Percentiles rank a stretch among this genome's conserved stretches.
phyloP scores from a whole-genome alignment of 2,888 invertebrate genomes.

The Eilema caniola region DNA sequence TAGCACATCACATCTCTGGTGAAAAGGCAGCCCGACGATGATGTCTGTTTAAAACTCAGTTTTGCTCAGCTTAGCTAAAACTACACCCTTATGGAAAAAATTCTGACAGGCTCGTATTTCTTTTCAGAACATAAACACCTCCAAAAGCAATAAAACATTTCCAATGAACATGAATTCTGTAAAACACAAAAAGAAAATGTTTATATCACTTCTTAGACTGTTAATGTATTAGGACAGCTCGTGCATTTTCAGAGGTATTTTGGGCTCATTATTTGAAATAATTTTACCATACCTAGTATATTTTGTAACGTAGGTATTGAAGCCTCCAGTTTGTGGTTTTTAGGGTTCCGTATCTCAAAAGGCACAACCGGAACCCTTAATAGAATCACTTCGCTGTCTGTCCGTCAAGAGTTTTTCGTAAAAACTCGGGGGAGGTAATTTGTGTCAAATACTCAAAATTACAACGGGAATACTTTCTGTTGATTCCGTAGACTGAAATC shows the following conservation, averaged over 20 bases:
- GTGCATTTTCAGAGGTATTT: constrained; percentile 37
- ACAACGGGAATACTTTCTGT: too few species aligned
- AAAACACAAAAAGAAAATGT: constrained; percentile 50
- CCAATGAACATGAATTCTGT: constrained; percentile 68
- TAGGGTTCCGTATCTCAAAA: too few species aligned
- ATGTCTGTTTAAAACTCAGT: too few species aligned
- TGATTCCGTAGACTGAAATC: too few species aligned
- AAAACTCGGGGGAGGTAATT: too few species aligned
- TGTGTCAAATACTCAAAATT: too few species aligned
- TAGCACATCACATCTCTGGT: too few species aligned
- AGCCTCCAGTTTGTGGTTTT: constrained; percentile 3
- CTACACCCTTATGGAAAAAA: constrained; percentile 25
- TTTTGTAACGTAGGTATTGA: constrained; percentile 18
- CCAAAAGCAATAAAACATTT: constrained; percentile 64
- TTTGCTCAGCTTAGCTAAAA: neutral
- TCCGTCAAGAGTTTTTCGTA: too few species aligned
- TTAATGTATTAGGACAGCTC: constrained; percentile 43
- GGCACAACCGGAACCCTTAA: too few species aligned
- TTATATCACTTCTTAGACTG: constrained; percentile 52
- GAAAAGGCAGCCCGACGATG: too few species aligned
- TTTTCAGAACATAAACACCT: constrained; percentile 47
- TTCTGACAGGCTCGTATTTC: constrained; percentile 31
- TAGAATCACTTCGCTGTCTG: too few species aligned
- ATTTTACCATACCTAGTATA: constrained; percentile 18
- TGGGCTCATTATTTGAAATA: constrained; percentile 12